Evolutionary conservation across 2,888 invertebrate genomes (phyloP).

Genomic region (Tetragonisca angustula): DNA sequence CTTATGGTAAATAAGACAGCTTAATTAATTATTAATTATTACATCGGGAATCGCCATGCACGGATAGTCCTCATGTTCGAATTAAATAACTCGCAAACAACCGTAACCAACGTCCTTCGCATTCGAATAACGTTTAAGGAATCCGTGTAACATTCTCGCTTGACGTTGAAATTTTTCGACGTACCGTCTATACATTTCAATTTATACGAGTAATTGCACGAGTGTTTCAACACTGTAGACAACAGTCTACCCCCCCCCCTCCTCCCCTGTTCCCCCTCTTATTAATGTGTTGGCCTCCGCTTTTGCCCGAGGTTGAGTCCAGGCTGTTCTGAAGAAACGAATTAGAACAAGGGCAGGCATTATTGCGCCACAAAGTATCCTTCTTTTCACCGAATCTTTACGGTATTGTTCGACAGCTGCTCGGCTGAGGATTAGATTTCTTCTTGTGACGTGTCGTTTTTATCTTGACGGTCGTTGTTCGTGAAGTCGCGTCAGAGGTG

Average conservation of each 20-base stretch:
- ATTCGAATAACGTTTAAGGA: neutral
- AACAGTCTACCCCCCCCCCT: constrained; percentile 7
- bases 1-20: constrained; percentile 56
- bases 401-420: neutral
- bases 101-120: neutral
- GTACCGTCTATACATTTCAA: neutral
- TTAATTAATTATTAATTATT: constrained; percentile 68
- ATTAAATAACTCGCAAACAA: neutral
- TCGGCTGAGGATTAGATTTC: neutral
- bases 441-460: neutral
- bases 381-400: constrained; percentile 42
- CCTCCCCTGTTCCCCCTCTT: too few species aligned
- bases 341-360: constrained; percentile 62
- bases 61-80: constrained; percentile 25
- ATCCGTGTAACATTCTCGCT: neutral
- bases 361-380: constrained; percentile 49
- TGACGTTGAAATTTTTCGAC: neutral
- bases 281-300: constrained; percentile 13
- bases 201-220: neutral
- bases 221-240: constrained; percentile 31
- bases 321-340: constrained; percentile 45
- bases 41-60: constrained; percentile 53
- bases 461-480: neutral
- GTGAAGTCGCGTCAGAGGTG: neutral
- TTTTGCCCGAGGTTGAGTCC: constrained; percentile 39